A percentile compares a stretch with the other conserved stretches of the same genome.
Evolutionary conservation across 2,888 invertebrate species (phyloP).

Genomic region (Megaustenia siamemsis): DNA sequence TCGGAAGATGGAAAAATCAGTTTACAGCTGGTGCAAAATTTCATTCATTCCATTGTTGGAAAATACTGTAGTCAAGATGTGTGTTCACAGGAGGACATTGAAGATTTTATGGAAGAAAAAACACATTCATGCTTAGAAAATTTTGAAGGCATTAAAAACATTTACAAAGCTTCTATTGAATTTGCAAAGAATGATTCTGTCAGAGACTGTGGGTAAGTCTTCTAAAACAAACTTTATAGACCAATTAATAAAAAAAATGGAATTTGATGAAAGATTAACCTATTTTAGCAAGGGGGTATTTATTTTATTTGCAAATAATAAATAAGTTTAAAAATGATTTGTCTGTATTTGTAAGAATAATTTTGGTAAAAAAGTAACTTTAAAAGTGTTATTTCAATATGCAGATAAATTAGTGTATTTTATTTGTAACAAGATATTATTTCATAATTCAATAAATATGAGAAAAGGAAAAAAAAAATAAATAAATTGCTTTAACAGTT

Average conservation of each 20-base stretch:
- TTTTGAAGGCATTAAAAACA: constrained; percentile 32
- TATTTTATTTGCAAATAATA: no score
- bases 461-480: no score
- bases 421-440: no score
- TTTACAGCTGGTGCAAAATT: background rate
- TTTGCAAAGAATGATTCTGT: constrained; percentile 1
- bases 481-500: no score
- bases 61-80: constrained; percentile 20
- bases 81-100: background rate
- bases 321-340: no score
- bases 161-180: constrained; percentile 15
- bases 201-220: constrained; percentile 38
- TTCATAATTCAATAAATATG: no score
- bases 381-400: no score
- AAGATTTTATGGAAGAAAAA: background rate
- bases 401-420: no score
- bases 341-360: no score
- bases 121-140: constrained; percentile 4
- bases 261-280: background rate
- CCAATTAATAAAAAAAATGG: background rate
- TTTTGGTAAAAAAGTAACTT: no score
- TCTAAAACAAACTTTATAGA: background rate
- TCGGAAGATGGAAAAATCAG: constrained; percentile 11
- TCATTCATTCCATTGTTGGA: constrained; percentile 12
- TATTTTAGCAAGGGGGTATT: background rate